Conservation (phyloP, 30 jellyfish, hydroid and myxozoan species). For the Hydractinia symbiolongicarpus region DNA sequence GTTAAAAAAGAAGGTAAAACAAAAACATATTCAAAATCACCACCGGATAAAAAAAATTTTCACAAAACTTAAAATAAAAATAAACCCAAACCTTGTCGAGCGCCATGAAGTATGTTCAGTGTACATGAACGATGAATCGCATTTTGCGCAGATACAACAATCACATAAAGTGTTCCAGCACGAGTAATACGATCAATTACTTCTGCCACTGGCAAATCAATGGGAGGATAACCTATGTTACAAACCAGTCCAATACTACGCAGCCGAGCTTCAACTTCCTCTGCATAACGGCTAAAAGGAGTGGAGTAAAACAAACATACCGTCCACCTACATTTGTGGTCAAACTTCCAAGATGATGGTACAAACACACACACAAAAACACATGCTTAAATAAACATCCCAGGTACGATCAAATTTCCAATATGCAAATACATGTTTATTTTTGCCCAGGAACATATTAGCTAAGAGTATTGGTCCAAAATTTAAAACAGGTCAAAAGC, state of each 20-base stretch:
- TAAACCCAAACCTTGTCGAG: slow-evolving; percentile 80
- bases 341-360: too few relatives aligned
- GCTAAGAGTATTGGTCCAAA: too few relatives aligned
- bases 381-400: too few relatives aligned
- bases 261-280: slow-evolving; percentile 76
- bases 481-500: too few relatives aligned
- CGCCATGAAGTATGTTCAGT: slow-evolving; percentile 79
- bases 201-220: slow-evolving; percentile 66
- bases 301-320: too few relatives aligned
- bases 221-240: slow-evolving; percentile 77
- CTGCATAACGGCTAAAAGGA: slow-evolving; percentile 67
- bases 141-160: slow-evolving; percentile 71
- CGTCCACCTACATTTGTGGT: too few relatives aligned
- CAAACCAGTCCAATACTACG: slow-evolving; percentile 75
- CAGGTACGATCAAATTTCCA: too few relatives aligned
- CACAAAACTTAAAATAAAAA: not conserved
- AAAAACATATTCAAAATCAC: not conserved
- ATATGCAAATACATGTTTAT: too few relatives aligned
- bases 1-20: slow-evolving; percentile 33
- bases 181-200: slow-evolving; percentile 73
- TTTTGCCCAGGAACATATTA: too few relatives aligned
- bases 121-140: slow-evolving; percentile 88
- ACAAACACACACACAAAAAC: too few relatives aligned
- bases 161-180: slow-evolving; percentile 80
- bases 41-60: not conserved